phyloP scores from a whole-genome alignment of 2,888 invertebrate genomes.

The Caprella mutica region DNA sequence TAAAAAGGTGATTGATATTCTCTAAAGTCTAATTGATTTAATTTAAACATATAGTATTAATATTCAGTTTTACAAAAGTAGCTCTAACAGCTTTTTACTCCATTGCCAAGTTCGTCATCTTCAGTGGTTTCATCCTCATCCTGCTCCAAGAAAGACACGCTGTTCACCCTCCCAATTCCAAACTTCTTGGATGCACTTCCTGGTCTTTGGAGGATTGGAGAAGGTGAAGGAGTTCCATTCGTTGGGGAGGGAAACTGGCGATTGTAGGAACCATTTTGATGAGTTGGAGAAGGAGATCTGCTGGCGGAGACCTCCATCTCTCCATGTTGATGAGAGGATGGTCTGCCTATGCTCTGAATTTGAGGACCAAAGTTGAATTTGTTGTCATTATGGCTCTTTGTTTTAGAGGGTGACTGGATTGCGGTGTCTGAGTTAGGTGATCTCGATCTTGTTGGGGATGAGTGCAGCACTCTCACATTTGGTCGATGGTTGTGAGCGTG shows the following conservation, averaged over 20 bases:
- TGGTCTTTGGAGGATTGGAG: not conserved
- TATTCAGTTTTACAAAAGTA: too few relatives aligned
- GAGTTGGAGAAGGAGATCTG: not conserved
- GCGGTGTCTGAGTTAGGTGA: not conserved
- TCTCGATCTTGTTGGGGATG: conserved; percentile 1
- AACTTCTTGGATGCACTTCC: not conserved
- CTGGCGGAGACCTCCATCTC: not conserved
- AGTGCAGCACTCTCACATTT: not conserved
- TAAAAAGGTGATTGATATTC: too few relatives aligned
- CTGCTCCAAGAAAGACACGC: conserved; percentile 6
- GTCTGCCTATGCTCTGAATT: not conserved
- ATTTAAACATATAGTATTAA: too few relatives aligned
- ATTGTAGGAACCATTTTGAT: not conserved
- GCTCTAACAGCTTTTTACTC: too few relatives aligned
- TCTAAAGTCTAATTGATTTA: too few relatives aligned
- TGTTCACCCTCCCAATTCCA: conserved; percentile 1
- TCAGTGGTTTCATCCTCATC: not conserved
- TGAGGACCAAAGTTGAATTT: not conserved
- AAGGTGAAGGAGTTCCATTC: conserved; percentile 3
- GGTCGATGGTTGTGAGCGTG: conserved; percentile 30
- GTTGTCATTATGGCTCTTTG: not conserved
- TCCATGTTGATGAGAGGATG: not conserved
- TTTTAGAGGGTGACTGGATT: not conserved
- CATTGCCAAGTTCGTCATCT: not conserved
- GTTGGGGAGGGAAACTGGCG: conserved; percentile 3